phyloP scores from a whole-genome alignment of 2,113 vertebrate species.

The Orthonyx spaldingii region DNA sequence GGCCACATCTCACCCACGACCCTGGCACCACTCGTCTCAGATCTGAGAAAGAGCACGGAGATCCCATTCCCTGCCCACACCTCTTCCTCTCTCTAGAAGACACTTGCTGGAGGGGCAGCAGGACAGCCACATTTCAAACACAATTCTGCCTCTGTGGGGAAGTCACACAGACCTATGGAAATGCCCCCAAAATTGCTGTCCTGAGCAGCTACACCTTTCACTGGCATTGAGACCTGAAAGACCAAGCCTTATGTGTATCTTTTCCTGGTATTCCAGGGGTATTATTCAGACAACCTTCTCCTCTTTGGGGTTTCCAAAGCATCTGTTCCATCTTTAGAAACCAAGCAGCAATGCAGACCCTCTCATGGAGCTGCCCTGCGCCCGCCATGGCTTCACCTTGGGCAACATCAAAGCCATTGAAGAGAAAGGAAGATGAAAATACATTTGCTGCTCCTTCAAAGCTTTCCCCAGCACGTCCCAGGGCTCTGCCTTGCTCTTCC shows the following conservation, averaged over 20 bases:
- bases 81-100: background rate
- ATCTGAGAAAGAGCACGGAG: background rate
- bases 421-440: background rate
- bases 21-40: background rate
- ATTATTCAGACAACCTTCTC: background rate
- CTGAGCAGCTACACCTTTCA: background rate
- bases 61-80: background rate
- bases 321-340: background rate
- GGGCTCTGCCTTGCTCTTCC: background rate
- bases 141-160: background rate
- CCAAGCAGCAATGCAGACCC: background rate
- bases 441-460: background rate
- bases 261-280: background rate
- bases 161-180: background rate
- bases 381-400: background rate
- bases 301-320: background rate
- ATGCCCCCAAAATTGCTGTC: background rate
- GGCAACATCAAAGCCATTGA: background rate
- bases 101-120: background rate
- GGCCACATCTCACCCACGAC: background rate
- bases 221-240: background rate
- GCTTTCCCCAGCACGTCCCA: background rate
- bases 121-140: background rate
- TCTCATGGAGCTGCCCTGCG: background rate
- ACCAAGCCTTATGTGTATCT: background rate